Percentiles rank a stretch among this genome's conserved stretches.
Evolutionary conservation across 2,797 vertebrate genomes (phyloP).

Genomic region (Rhinophrynus dorsalis): DNA sequence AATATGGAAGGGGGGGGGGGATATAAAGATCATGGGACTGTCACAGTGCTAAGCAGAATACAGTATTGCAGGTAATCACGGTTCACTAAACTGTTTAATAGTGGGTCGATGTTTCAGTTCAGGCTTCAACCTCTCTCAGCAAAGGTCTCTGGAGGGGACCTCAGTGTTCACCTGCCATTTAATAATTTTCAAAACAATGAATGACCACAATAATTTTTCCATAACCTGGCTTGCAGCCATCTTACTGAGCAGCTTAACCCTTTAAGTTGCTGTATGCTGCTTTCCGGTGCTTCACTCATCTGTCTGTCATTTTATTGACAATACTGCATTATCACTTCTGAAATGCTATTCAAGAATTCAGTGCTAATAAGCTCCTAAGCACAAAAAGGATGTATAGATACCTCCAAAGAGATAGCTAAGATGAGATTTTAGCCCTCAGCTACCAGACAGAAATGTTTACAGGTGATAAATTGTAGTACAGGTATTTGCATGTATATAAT

Average conservation of each 20-base stretch:
- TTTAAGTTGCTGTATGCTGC: no score
- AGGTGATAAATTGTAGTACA: no score
- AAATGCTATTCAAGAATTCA: no score
- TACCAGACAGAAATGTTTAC: no score
- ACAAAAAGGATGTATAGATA: no score
- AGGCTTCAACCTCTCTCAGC: constrained; percentile 2
- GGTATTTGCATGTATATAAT: no score
- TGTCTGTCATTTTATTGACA: no score
- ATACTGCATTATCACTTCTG: no score
- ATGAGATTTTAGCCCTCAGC: no score
- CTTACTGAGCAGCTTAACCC: not conserved
- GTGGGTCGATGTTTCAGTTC: constrained; percentile 11
- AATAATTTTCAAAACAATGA: constrained; percentile 31
- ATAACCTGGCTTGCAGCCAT: constrained; percentile 16
- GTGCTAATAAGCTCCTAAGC: no score
- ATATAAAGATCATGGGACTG: constrained; percentile 32
- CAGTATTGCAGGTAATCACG: constrained; percentile 27
- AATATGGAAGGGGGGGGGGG: constrained; percentile 33
- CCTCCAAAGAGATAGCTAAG: no score
- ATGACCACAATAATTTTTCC: constrained; percentile 11
- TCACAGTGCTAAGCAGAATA: constrained; percentile 27
- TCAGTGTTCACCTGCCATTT: constrained; percentile 24
- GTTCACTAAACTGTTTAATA: constrained; percentile 38
- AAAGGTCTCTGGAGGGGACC: constrained; percentile 21
- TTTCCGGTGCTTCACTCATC: no score